phyloP scores from a whole-genome alignment of 2,888 invertebrate genomes.

The Meandrusa payeni region DNA sequence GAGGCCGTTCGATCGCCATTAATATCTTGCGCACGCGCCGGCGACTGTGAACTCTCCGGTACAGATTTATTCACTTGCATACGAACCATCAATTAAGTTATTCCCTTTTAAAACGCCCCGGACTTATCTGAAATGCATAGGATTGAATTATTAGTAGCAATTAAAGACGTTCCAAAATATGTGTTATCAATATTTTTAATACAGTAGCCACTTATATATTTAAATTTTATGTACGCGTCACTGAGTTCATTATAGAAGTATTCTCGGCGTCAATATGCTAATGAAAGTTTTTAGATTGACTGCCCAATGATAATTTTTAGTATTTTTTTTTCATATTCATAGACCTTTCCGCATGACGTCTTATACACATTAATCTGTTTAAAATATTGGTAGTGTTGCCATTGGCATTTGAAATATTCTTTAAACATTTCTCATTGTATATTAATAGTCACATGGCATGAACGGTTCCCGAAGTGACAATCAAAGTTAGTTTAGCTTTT shows the following conservation, averaged over 20 bases:
- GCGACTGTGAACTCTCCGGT: slow-evolving; percentile 43
- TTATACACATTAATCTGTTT: slow-evolving; percentile 13
- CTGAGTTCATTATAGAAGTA: slow-evolving; percentile 68
- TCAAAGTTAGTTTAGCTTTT: too few relatives aligned
- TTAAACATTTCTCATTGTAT: background rate
- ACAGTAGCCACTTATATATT: slow-evolving; percentile 74
- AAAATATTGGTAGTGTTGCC: slow-evolving; percentile 1
- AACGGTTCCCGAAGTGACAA: too few relatives aligned
- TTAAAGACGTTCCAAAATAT: slow-evolving; percentile 69
- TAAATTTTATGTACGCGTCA: slow-evolving; percentile 74
- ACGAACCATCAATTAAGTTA: slow-evolving; percentile 61
- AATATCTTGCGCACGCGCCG: slow-evolving; percentile 54
- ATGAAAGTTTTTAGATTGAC: slow-evolving; percentile 39
- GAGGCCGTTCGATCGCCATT: slow-evolving; percentile 35
- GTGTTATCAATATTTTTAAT: slow-evolving; percentile 77
- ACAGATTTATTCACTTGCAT: slow-evolving; percentile 51
- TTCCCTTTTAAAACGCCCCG: slow-evolving; percentile 56
- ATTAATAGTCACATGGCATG: too few relatives aligned
- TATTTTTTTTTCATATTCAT: slow-evolving; percentile 9
- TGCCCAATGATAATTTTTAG: slow-evolving; percentile 23
- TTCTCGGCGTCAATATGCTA: slow-evolving; percentile 50
- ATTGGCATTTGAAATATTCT: background rate
- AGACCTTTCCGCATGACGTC: slow-evolving; percentile 11
- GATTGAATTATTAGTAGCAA: slow-evolving; percentile 73
- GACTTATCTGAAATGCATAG: slow-evolving; percentile 64